Percentiles rank a stretch among this genome's conserved stretches.
These are phyloP conservation scores for Pantherophis alleghaniensis DNA, from an alignment of 2,797 vertebrate genomes.

Conservation along the genomic window DNA sequence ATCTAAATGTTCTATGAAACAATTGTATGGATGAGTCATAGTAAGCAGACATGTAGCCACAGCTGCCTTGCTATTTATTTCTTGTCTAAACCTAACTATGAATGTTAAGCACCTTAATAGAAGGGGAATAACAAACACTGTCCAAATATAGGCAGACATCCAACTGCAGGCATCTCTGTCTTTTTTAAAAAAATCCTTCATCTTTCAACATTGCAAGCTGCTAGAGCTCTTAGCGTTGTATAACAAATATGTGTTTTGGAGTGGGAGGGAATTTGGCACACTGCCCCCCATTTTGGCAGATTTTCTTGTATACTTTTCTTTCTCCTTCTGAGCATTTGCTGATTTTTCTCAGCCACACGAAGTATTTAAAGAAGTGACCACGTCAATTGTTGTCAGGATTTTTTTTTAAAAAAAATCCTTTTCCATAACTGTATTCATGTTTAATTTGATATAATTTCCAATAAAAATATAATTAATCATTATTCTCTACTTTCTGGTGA, in stretches of 20 bases:
- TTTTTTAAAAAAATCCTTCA: constrained; percentile 49
- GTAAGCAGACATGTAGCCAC: constrained; percentile 63
- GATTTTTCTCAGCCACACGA: background rate
- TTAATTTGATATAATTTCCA: background rate
- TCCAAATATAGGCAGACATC: constrained; percentile 66
- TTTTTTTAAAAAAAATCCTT: too few relatives aligned
- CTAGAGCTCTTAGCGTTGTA: constrained; percentile 55
- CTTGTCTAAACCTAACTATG: constrained; percentile 68
- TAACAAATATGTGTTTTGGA: constrained; percentile 55
- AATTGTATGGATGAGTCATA: constrained; percentile 55
- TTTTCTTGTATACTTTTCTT: background rate
- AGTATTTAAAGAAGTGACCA: background rate
- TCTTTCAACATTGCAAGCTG: constrained; percentile 58
- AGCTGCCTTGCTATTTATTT: constrained; percentile 65
- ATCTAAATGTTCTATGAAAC: constrained; percentile 36
- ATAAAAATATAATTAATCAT: background rate
- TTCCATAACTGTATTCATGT: background rate
- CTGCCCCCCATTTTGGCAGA: background rate
- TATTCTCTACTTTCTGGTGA: background rate
- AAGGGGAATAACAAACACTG: constrained; percentile 65
- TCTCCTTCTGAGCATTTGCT: background rate
- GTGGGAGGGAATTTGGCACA: constrained; percentile 10
- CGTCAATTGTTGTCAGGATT: background rate
- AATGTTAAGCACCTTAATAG: constrained; percentile 68
- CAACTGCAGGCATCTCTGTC: constrained; percentile 59